Evolutionary conservation across 2,888 invertebrate species (phyloP).

Genomic region (Brachyptera putata): DNA sequence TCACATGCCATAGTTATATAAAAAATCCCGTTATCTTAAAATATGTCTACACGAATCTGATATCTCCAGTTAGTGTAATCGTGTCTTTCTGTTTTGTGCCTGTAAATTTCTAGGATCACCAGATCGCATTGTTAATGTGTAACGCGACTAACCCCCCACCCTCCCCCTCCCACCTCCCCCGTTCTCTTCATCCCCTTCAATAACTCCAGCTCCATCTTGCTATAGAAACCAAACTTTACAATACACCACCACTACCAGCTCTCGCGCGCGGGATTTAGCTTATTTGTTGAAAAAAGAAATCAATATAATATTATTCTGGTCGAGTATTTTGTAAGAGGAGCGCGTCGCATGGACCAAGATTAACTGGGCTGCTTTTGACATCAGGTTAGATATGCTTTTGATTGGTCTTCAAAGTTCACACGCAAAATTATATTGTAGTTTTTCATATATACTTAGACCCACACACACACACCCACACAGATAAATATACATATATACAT

Average conservation of each 20-base stretch:
- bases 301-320: slow-evolving; percentile 16
- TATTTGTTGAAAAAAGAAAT: slow-evolving; percentile 21
- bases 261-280: neutral
- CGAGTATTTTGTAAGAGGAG: slow-evolving; percentile 15
- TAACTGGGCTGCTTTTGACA: slow-evolving; percentile 32
- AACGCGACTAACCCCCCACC: neutral
- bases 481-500: no score
- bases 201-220: slow-evolving; percentile 6
- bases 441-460: no score
- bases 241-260: neutral
- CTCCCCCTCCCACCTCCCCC: neutral
- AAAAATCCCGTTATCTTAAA: no score
- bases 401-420: neutral
- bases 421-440: no score
- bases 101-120: neutral
- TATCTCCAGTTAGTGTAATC: no score
- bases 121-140: neutral
- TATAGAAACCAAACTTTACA: slow-evolving; percentile 20
- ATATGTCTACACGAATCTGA: no score
- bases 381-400: slow-evolving; percentile 5
- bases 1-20: no score
- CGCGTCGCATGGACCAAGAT: slow-evolving; percentile 22
- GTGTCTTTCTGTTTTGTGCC: neutral
- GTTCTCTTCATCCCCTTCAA: no score
- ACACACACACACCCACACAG: no score